These are phyloP conservation scores for Girardinichthys multiradiatus DNA, from an alignment of 2,113 vertebrate species.

Conservation along the genomic window DNA sequence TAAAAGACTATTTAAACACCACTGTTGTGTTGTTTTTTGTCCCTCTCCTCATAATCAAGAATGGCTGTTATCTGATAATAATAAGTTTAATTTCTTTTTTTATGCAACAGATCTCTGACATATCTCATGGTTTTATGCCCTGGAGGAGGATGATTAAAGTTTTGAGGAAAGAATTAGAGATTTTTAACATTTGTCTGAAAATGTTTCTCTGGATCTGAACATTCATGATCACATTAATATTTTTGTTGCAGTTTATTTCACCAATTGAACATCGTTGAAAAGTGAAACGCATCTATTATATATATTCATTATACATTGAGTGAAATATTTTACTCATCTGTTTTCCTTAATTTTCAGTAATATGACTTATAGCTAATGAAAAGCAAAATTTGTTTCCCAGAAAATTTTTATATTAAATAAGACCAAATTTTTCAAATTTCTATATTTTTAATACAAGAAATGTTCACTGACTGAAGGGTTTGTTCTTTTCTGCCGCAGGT, in stretches of 20 bases:
- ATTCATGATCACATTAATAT: not conserved
- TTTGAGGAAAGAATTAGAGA: not conserved
- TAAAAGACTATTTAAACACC: conserved; percentile 70
- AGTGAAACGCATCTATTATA: not conserved
- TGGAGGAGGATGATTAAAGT: not conserved
- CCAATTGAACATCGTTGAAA: not conserved
- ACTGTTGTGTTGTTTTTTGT: conserved; percentile 64
- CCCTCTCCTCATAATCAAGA: conserved; percentile 73
- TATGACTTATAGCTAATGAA: too few relatives aligned
- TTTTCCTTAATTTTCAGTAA: too few relatives aligned
- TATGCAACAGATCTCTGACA: conserved; percentile 42
- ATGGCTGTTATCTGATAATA: conserved; percentile 77
- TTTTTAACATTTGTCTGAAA: conserved; percentile 16
- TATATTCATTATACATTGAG: not conserved
- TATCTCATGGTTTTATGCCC: conserved; percentile 37
- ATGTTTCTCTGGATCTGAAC: conserved; percentile 14
- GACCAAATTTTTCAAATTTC: too few relatives aligned
- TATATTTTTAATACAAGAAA: too few relatives aligned
- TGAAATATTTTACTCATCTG: too few relatives aligned
- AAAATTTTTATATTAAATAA: too few relatives aligned
- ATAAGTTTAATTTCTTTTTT: conserved; percentile 69
- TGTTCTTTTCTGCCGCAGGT: not conserved
- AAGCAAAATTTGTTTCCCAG: too few relatives aligned
- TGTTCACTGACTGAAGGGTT: too few relatives aligned
- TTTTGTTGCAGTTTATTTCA: not conserved